Conservation (phyloP, 2,113 vertebrate genomes). For the Gnathonemus longibarbis region DNA sequence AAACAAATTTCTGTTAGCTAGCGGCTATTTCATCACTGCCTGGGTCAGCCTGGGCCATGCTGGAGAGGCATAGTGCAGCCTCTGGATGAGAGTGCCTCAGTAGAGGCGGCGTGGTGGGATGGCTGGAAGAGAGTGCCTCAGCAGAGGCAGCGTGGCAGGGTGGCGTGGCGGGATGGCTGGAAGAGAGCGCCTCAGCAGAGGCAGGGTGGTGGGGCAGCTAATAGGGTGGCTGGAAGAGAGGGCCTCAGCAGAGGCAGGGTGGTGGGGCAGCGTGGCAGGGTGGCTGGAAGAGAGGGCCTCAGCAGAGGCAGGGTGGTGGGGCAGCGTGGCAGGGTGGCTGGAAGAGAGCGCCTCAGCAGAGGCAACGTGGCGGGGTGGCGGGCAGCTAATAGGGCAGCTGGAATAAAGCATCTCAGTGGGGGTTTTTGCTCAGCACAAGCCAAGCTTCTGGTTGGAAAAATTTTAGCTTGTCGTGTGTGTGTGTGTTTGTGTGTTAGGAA, state of each 20-base stretch:
- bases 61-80: not conserved
- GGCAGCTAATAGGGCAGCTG: not conserved
- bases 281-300: too few species aligned
- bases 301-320: too few species aligned
- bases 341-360: too few species aligned
- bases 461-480: not conserved
- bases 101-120: not conserved
- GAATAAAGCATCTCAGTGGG: not conserved
- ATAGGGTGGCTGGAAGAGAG: too few species aligned
- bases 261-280: too few species aligned
- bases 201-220: too few species aligned
- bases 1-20: not conserved
- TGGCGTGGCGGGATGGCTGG: not conserved
- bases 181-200: too few species aligned
- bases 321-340: too few species aligned
- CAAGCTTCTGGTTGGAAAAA: not conserved
- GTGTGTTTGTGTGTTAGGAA: not conserved
- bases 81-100: not conserved
- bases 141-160: not conserved
- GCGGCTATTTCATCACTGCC: not conserved
- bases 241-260: too few species aligned
- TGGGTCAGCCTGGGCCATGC: not conserved
- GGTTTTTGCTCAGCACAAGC: not conserved
- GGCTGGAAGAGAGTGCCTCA: not conserved
- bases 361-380: too few species aligned